These are phyloP conservation scores for Eulemur mongoz DNA, from an alignment of 2,797 vertebrate genomes.

Conservation along the genomic window DNA sequence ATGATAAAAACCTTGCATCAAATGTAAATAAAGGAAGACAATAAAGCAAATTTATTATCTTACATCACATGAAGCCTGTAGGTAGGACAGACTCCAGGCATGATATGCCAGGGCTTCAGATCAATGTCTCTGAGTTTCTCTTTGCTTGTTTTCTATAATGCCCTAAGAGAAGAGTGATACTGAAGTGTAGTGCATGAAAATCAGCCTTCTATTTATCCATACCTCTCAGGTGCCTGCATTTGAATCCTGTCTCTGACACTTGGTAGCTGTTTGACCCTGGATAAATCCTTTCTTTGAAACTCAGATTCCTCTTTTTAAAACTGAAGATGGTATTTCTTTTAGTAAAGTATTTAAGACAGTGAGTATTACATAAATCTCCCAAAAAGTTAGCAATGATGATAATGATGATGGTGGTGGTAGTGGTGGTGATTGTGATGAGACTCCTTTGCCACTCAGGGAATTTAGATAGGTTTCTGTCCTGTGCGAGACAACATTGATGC, in stretches of 20 bases:
- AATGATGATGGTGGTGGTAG: background rate
- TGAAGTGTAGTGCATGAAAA: background rate
- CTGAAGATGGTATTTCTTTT: background rate
- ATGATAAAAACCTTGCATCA: background rate
- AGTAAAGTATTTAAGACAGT: background rate
- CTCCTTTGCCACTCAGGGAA: background rate
- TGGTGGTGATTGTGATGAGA: background rate
- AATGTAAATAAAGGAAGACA: constrained; percentile 1
- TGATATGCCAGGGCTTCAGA: background rate
- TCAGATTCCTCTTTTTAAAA: constrained; percentile 34
- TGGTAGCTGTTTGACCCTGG: background rate
- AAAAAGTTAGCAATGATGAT: background rate
- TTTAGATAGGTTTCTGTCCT: background rate
- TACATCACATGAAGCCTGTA: background rate
- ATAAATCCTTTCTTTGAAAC: background rate
- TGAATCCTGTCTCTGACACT: background rate
- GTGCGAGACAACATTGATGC: background rate
- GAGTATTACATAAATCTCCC: background rate
- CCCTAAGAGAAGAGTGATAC: background rate
- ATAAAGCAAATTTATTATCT: background rate
- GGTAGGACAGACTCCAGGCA: background rate
- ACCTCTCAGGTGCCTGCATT: background rate
- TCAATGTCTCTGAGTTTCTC: background rate
- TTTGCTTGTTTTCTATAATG: background rate
- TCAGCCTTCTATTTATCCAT: background rate